Base-by-base conservation (phyloP, 2,113 vertebrate genomes). In the Hystrix brachyura region DNA sequence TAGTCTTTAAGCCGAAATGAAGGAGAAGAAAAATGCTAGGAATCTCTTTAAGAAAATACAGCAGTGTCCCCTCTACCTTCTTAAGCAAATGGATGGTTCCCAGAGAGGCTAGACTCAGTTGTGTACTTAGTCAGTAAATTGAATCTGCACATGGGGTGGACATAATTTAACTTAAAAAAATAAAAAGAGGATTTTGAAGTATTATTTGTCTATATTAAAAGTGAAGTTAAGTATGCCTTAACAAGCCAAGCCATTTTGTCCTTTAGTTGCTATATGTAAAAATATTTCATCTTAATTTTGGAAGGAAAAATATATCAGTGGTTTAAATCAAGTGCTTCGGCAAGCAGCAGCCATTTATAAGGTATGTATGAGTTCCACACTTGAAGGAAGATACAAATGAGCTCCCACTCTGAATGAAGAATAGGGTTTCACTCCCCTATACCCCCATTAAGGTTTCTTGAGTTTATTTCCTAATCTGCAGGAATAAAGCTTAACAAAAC, bases 191-290 rank as follows among this genome's bases (percentile, higher is more conserved):
- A 95, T 98, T 98, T 98, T 96, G 94, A 98, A 94, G 65, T 95
- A 98, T 94, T 98, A 90, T 98, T 98, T 98, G 90, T 98, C 98
- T 98, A 97, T 94, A 96, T 96, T 97, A 97, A 96, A 97, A 95
- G 96, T 90, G 92, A 95, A 91, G 71, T 78, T 87, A 91, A 97
- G 88, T 95, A 91, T 7, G 2, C 96, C 97, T 96, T 97, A 97
- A 95, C 84, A 97, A 95, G 94, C 91, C 94, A 87, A 97, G 78
- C 84, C 67, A 97, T 87, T 84, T 89, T 78, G 96, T 98, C 90
- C 88, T 98, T 94, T 98, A 92, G 87, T 93, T 94, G 88, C 92
- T 94, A 29, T 92, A 97, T 83, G 96, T 97, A 97, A 98, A 79
- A 97, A 95, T 79, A 92, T 97, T 97, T 98, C 89, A 97, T 78